These are phyloP conservation scores for Myiagra hebetior DNA, from an alignment of 2,113 vertebrate genomes.

Conservation along the genomic window DNA sequence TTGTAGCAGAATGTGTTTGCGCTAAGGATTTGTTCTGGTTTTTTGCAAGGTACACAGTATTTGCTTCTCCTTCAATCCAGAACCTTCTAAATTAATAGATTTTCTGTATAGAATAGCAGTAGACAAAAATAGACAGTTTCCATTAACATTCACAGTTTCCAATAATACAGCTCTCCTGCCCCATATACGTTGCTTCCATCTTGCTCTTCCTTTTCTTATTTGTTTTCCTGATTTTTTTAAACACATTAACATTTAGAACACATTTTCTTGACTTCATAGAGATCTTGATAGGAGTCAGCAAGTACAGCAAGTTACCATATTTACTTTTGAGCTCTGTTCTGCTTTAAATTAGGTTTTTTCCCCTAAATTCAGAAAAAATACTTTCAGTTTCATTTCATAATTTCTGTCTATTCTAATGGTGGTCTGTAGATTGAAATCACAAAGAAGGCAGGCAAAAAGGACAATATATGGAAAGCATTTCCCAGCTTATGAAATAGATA, in stretches of 20 bases:
- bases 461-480: neutral
- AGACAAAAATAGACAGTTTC: neutral
- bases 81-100: neutral
- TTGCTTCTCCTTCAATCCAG: neutral
- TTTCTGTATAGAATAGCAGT: neutral
- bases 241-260: neutral
- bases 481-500: neutral
- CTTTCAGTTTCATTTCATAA: neutral
- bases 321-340: neutral
- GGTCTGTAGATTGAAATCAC: neutral
- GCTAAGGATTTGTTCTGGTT: neutral
- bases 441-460: neutral
- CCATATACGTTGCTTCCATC: neutral
- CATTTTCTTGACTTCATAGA: neutral
- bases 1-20: neutral
- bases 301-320: neutral
- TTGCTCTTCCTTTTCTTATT: neutral
- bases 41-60: neutral
- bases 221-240: neutral
- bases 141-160: neutral
- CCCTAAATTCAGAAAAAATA: neutral
- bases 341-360: neutral
- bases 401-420: neutral
- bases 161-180: neutral
- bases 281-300: neutral